Evolutionary conservation across 92 coral and sea anemone genomes (phyloP).

Genomic region (Heliopora coerulea): DNA sequence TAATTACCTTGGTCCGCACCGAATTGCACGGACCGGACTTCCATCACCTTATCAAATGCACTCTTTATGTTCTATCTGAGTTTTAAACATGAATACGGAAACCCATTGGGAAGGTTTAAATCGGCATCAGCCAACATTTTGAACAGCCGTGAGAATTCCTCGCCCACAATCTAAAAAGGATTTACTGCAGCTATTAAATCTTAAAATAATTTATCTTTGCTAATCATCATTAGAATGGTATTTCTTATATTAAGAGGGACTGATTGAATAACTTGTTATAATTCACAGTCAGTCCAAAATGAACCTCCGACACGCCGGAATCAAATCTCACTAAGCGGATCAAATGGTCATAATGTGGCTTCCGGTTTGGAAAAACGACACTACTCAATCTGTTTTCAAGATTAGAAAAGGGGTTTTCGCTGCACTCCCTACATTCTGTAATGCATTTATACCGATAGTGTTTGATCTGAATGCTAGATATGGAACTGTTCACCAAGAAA

Average conservation of each 20-base stretch:
- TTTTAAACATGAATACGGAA: no score
- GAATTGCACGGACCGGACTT: no score
- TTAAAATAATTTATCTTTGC: no score
- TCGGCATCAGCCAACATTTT: no score
- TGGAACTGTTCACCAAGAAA: neutral
- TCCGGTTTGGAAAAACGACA: conserved; percentile 37
- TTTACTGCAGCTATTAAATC: neutral
- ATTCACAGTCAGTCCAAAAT: neutral
- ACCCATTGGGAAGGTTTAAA: no score
- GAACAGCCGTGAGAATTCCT: conserved; percentile 1
- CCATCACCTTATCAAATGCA: no score
- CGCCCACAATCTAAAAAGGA: neutral
- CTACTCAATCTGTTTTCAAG: conserved; percentile 24
- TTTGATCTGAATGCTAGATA: conserved; percentile 23
- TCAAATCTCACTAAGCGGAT: conserved; percentile 26
- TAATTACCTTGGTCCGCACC: no score
- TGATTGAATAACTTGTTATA: neutral
- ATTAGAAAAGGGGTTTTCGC: conserved; percentile 23
- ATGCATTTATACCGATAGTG: neutral
- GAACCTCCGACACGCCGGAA: conserved; percentile 16
- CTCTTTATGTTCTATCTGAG: neutral
- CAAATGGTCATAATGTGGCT: conserved; percentile 9
- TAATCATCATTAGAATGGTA: neutral
- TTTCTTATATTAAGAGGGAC: neutral
- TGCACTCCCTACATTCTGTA: neutral